These are phyloP conservation scores for Zeugodacus cucurbitae DNA, from an alignment of 1,140 invertebrate genomes.

Conservation along the genomic window DNA sequence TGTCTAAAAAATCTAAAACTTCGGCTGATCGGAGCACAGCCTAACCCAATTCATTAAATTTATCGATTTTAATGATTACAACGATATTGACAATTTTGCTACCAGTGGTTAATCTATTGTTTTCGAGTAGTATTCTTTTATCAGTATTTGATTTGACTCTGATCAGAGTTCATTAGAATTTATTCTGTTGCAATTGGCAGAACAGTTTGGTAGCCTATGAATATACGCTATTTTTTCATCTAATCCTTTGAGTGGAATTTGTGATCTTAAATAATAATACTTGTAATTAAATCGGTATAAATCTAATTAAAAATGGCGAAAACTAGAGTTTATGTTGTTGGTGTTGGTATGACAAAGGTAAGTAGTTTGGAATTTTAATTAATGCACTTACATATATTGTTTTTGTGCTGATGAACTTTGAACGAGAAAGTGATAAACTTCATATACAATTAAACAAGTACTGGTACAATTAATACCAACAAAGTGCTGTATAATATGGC, in stretches of 20 bases:
- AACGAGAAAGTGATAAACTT: background rate
- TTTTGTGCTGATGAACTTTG: background rate
- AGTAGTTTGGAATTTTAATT: conserved; percentile 20
- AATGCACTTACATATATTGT: background rate
- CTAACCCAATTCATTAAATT: too few relatives aligned
- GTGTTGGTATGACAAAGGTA: conserved; percentile 97
- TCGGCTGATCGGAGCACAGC: too few relatives aligned
- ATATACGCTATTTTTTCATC: too few relatives aligned
- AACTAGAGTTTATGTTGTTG: conserved; percentile 87
- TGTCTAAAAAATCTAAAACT: too few relatives aligned
- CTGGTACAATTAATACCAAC: background rate
- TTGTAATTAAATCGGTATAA: background rate
- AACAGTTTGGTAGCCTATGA: too few relatives aligned
- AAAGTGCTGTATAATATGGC: background rate
- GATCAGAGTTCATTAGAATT: background rate
- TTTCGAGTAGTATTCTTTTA: background rate
- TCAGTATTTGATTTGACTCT: background rate
- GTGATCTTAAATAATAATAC: too few relatives aligned
- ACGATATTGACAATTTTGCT: background rate
- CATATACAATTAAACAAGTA: background rate
- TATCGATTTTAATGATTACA: too few relatives aligned
- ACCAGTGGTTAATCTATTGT: background rate
- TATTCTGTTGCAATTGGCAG: background rate
- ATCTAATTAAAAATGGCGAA: conserved; percentile 65
- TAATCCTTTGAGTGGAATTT: too few relatives aligned